Conservation (phyloP, 2,888 invertebrate genomes). For the Lycaena phlaeas region DNA sequence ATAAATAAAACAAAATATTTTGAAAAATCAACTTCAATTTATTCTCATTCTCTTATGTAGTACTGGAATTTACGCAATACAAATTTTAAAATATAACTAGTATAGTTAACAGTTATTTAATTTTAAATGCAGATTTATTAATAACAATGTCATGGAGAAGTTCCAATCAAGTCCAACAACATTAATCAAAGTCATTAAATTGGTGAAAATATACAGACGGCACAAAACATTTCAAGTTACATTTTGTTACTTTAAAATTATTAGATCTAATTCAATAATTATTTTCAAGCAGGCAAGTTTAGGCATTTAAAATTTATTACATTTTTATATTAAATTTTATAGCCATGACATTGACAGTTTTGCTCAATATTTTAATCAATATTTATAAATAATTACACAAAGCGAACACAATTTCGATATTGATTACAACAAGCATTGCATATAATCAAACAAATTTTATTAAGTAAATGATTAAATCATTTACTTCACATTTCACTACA, state of each 20-base stretch:
- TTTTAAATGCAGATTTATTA: constrained; percentile 65
- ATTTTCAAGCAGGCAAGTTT: constrained; percentile 62
- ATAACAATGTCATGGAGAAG: constrained; percentile 64
- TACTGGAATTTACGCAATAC: constrained; percentile 67
- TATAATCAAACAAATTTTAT: constrained; percentile 5
- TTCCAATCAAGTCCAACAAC: constrained; percentile 35
- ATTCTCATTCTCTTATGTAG: constrained; percentile 60
- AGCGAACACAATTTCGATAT: constrained; percentile 3
- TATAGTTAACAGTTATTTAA: constrained; percentile 63
- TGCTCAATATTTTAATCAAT: constrained; percentile 7
- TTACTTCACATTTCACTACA: neutral
- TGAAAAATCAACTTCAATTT: constrained; percentile 70
- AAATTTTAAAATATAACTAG: constrained; percentile 67
- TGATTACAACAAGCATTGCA: constrained; percentile 1
- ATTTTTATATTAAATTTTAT: constrained; percentile 24
- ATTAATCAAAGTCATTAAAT: constrained; percentile 14
- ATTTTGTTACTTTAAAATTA: constrained; percentile 26
- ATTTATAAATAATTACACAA: constrained; percentile 3
- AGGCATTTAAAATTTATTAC: constrained; percentile 37
- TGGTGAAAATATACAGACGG: neutral
- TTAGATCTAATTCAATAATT: constrained; percentile 35
- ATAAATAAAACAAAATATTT: constrained; percentile 23
- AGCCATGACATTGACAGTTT: constrained; percentile 50
- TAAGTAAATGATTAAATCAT: constrained; percentile 7
- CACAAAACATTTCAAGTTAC: constrained; percentile 1